Conservation (phyloP, 2,888 invertebrate species). For the Agrotis exclamationis region DNA sequence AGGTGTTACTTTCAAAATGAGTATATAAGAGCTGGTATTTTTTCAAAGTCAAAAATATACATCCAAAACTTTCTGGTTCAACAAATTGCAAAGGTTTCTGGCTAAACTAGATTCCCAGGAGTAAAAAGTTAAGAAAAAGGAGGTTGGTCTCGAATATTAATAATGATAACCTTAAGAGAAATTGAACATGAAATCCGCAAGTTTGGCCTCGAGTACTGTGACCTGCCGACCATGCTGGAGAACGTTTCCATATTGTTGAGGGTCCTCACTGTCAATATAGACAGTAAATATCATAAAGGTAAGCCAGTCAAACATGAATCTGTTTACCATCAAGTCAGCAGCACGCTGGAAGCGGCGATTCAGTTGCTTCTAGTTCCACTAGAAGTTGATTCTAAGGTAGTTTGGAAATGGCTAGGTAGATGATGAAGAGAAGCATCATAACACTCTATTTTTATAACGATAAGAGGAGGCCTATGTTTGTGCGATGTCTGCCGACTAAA, state of each 20-base stretch:
- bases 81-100: not conserved
- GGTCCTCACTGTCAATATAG: conserved; percentile 67
- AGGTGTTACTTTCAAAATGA: conserved; percentile 1
- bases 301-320: conserved; percentile 7
- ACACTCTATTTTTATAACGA: no score
- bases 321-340: no score
- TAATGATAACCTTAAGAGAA: conserved; percentile 28
- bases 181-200: conserved; percentile 54
- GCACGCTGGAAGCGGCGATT: no score
- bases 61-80: not conserved
- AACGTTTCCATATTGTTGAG: conserved; percentile 68
- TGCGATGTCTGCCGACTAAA: no score
- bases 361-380: no score
- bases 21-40: conserved; percentile 14
- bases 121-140: not conserved
- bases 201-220: conserved; percentile 66
- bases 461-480: no score
- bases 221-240: conserved; percentile 69
- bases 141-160: not conserved
- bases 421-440: no score
- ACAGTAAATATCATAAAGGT: conserved; percentile 64
- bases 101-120: not conserved
- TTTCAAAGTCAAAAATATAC: not conserved
- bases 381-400: no score
- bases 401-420: no score